These are phyloP conservation scores for Lycophotia porphyrea DNA, from an alignment of 2,888 invertebrate genomes.

Conservation along the genomic window DNA sequence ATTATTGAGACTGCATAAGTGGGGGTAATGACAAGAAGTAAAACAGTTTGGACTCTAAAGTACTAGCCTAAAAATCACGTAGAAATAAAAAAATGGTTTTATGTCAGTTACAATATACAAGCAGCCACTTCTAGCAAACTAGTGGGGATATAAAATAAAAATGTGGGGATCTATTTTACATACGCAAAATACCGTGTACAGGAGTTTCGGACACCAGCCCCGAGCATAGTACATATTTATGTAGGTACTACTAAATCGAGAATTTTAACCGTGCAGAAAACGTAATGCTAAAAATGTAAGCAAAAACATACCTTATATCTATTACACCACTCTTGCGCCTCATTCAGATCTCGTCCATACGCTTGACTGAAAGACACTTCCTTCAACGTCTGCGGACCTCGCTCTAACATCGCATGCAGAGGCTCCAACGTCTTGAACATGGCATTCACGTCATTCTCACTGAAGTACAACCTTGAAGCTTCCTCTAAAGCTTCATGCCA, in stretches of 20 bases:
- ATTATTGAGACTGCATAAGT: neutral
- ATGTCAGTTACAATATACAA: too few relatives aligned
- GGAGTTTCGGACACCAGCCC: too few relatives aligned
- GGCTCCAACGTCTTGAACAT: constrained; percentile 99
- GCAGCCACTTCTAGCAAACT: neutral
- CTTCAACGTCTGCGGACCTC: constrained; percentile 98
- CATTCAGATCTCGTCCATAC: constrained; percentile 97
- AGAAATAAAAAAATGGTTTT: neutral
- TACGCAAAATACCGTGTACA: too few relatives aligned
- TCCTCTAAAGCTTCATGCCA: constrained; percentile 99
- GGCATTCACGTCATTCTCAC: constrained; percentile 98
- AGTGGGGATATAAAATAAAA: too few relatives aligned
- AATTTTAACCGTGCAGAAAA: neutral
- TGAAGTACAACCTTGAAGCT: constrained; percentile 97
- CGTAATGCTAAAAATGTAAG: neutral
- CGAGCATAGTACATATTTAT: too few relatives aligned
- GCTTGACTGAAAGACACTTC: constrained; percentile 99
- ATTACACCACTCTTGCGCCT: constrained; percentile 99
- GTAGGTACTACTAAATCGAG: neutral
- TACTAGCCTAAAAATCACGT: neutral
- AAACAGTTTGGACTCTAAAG: neutral
- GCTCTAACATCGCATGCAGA: constrained; percentile 97
- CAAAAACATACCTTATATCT: constrained; percentile 93
- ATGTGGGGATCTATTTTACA: too few relatives aligned
- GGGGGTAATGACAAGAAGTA: neutral